Evolutionary conservation across 2,888 invertebrate species (phyloP), one percentile per base, ranked within the genome.

Genomic region (Monochamus alternatus): DNA sequence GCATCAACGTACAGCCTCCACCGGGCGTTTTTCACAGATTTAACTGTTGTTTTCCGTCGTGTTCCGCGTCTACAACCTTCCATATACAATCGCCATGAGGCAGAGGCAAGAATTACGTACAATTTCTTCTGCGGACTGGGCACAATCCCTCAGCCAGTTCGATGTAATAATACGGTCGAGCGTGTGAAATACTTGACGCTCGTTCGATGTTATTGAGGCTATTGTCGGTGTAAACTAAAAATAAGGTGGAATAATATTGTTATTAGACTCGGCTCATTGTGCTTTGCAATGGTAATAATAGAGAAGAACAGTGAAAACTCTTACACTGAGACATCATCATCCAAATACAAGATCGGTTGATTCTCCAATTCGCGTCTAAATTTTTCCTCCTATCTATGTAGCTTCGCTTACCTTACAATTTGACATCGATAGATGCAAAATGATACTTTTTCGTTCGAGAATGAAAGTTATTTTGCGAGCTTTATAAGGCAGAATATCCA

Each of bases 101-200:
- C 55, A 22, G 38, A 38, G 22, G 0, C 55, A 14, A 14, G 22
- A 22, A 55, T 55, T 55, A 55, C 55, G 22, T 55, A 55, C n/a
- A 55, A 55, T 55, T 55, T 55, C 55, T 55, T 22, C 55, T n/a
- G 55, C 55, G n/a, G n/a, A 55, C 14, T 14, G 14, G 12, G 47
- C 47, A 1, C 47, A 47, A 47, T 47, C 47, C 22, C 14, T 22
- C 22, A n/a, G 55, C 55, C 5, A 8, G 55, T 55, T 55, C 22
- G 55, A 55, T 55, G 55, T 55, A 55, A 55, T 55, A 55, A 55
- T 55, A 55, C 55, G 22, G n/a, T 14, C 14, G 55, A 55, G 55
- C 55, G 55, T 55, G 55, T 55, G 55, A 55, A 55, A 55, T 55
- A 55, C 55, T 38, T 38, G 7, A 38, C 38, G 38, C 38, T 7